Percentiles rank a stretch among this genome's conserved stretches.
Conservation (phyloP, 2,113 vertebrate genomes). For the Thamnaconus septentrionalis region DNA sequence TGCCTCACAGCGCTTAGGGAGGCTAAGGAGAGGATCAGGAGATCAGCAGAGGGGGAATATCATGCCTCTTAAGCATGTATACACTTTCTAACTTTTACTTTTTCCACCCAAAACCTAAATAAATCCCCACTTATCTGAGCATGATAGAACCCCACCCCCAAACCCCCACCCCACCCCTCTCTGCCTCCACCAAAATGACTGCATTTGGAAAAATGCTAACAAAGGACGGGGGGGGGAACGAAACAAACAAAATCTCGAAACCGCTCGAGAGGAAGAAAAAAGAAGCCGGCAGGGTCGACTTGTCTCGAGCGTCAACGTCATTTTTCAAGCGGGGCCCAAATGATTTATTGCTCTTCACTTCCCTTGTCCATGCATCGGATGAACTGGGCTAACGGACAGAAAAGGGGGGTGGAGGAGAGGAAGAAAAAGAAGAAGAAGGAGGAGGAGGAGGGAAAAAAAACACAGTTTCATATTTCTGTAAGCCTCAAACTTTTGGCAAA, state of each 20-base stretch:
- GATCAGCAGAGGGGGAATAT: slow-evolving; percentile 72
- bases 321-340: slow-evolving; percentile 39
- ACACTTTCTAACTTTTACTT: slow-evolving; percentile 69
- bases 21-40: slow-evolving; percentile 73
- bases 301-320: slow-evolving; percentile 17
- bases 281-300: too few species aligned
- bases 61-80: slow-evolving; percentile 75
- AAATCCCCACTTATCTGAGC: slow-evolving; percentile 64
- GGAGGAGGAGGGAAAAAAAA: slow-evolving; percentile 29
- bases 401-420: not conserved
- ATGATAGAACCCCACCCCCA: slow-evolving; percentile 27
- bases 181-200: not conserved
- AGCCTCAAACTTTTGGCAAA: slow-evolving; percentile 78
- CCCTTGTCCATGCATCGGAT: slow-evolving; percentile 64
- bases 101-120: slow-evolving; percentile 63
- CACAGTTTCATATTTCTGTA: slow-evolving; percentile 76
- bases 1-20: slow-evolving; percentile 57
- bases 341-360: slow-evolving; percentile 58
- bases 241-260: too few species aligned
- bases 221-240: too few species aligned
- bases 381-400: slow-evolving; percentile 53
- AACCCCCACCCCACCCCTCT: slow-evolving; percentile 17
- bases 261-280: too few species aligned
- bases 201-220: too few species aligned
- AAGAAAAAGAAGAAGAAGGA: not conserved